Evolutionary conservation across 2,113 vertebrate genomes (phyloP), one percentile per base, ranked within the genome.

Genomic region (Motacilla alba): DNA sequence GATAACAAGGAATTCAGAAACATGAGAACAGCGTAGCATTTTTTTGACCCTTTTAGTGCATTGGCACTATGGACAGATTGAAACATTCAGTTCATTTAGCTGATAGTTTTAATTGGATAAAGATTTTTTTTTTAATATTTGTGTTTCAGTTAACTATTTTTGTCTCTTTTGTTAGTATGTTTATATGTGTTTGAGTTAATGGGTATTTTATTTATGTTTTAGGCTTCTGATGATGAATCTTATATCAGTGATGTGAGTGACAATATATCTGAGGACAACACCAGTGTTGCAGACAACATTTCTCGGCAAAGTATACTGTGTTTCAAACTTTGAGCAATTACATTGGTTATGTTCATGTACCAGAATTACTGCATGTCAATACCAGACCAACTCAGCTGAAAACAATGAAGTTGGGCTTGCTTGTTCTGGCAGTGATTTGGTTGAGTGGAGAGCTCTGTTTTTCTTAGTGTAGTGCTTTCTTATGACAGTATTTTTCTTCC

Each of bases 161-260:
- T 53, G 15, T 68, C 28, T 56, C 33, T 35, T 87, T 87, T 83
- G 28, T 41, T 18, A 30, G 22, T 69, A 28, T 63, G 21, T 80
- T 90, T 35, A 14, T 86, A 44, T n/a, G 14, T 58, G n/a, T 80
- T 87, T 73, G 55, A 47, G 28, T 70, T 77, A 64, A 88, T 52
- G 35, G 30, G 10, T 70, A 44, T 75, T 89, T 89, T 89, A 24
- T 91, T 94, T 97, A 64, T 95, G 60, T 94, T 94, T 68, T 78
- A 99, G 99, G 99, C 99, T 96, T 99, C 99, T 94, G 99, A 99
- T 94, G 99, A 99, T 95, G 99, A 99, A 97, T 99, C 99, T 95
- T 99, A 99, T 87, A 98, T 99, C 98, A 99, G 99, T 83, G 99
- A 99, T 96, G 99, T 99, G 98, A 99, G 99, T 93, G 99, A 99